A percentile compares a stretch with the other conserved stretches of the same genome.
Conservation (phyloP, 2,888 invertebrate genomes). For the Meiosimyza decipiens region DNA sequence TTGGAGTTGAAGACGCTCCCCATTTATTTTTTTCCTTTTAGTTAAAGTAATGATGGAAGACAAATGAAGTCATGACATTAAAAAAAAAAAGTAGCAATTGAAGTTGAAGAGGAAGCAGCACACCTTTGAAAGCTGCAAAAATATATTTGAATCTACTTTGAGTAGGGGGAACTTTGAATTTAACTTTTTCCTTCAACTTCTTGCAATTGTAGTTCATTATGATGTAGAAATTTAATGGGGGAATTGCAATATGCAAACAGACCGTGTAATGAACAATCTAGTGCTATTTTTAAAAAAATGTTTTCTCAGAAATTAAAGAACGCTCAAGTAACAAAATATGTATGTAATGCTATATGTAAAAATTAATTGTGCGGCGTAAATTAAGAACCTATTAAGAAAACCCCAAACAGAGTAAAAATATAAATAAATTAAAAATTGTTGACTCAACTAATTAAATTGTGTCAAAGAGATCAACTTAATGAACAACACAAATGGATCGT, state of each 20-base stretch:
- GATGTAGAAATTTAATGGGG: background rate
- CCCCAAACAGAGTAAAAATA: background rate
- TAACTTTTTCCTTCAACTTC: no score
- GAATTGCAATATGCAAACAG: background rate
- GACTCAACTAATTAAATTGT: slow-evolving; percentile 16
- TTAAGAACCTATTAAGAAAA: background rate
- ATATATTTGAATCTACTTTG: background rate
- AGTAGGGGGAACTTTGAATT: background rate
- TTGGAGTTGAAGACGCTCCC: no score
- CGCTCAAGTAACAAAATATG: background rate
- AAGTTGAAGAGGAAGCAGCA: background rate
- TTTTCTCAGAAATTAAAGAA: background rate
- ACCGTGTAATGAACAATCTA: slow-evolving; percentile 20
- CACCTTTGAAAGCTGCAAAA: slow-evolving; percentile 15
- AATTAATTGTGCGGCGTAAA: background rate
- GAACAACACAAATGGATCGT: background rate
- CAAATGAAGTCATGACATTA: slow-evolving; percentile 18
- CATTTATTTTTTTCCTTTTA: no score
- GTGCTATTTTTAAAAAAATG: slow-evolving; percentile 1
- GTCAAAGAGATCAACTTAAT: slow-evolving; percentile 16
- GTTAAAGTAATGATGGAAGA: slow-evolving; percentile 13
- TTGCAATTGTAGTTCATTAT: no score
- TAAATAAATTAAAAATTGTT: background rate
- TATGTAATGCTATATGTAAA: background rate
- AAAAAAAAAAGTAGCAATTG: background rate